These are phyloP conservation scores for Nasonovia ribisnigri DNA, from an alignment of 2,888 invertebrate species.

Conservation along the genomic window DNA sequence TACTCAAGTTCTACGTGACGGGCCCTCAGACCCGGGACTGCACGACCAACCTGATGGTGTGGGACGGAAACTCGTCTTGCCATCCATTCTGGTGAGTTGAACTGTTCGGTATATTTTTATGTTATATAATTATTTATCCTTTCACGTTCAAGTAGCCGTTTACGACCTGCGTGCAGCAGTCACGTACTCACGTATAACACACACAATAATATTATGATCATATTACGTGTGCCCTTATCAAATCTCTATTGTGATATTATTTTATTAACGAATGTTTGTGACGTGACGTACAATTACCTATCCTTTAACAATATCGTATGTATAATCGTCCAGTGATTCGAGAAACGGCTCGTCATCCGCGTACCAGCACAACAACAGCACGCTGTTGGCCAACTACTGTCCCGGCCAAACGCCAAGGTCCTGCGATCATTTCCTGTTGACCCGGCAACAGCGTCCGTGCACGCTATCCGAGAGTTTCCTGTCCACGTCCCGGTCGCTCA, in stretches of 20 bases:
- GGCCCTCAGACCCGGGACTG: slow-evolving; percentile 79
- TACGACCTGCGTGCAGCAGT: background rate
- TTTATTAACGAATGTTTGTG: background rate
- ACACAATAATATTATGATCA: background rate
- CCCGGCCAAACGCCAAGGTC: slow-evolving; percentile 84
- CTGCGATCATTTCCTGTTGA: slow-evolving; percentile 84
- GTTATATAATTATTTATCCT: background rate
- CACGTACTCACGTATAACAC: no score
- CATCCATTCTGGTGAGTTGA: slow-evolving; percentile 56
- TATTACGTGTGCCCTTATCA: background rate
- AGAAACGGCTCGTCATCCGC: slow-evolving; percentile 46
- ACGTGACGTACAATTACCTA: background rate
- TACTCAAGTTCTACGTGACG: slow-evolving; percentile 87
- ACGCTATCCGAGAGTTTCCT: slow-evolving; percentile 85
- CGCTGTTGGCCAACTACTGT: slow-evolving; percentile 83
- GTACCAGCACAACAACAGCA: slow-evolving; percentile 22
- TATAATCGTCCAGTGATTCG: slow-evolving; percentile 21
- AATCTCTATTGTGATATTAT: background rate
- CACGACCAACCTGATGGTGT: slow-evolving; percentile 85
- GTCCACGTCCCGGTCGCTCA: slow-evolving; percentile 84
- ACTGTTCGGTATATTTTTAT: background rate
- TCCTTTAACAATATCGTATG: background rate
- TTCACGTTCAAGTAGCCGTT: background rate
- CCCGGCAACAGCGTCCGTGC: slow-evolving; percentile 79
- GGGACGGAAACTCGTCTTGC: slow-evolving; percentile 78